Evolutionary conservation across 2,888 invertebrate species (phyloP).

Genomic region (Agrotis clavis): DNA sequence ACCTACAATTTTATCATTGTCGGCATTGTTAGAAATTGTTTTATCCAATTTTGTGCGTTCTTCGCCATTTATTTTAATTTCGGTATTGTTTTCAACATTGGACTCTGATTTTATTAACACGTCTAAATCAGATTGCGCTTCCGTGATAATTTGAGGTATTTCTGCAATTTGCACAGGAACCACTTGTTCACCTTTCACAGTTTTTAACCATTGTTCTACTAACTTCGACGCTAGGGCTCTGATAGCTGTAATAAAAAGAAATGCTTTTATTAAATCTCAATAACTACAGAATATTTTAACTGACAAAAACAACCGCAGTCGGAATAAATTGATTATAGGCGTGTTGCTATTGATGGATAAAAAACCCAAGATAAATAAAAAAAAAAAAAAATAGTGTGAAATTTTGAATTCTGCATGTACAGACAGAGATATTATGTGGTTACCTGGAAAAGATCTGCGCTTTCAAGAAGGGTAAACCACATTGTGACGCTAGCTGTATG

Average conservation of each 20-base stretch:
- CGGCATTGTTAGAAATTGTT: slow-evolving; percentile 11
- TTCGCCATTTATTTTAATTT: slow-evolving; percentile 48
- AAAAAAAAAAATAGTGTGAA: no score
- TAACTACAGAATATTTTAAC: background rate
- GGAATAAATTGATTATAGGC: background rate
- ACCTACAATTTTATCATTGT: slow-evolving; percentile 32
- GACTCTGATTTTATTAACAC: slow-evolving; percentile 59
- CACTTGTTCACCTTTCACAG: slow-evolving; percentile 95
- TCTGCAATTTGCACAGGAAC: slow-evolving; percentile 82
- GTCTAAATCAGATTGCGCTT: slow-evolving; percentile 74
- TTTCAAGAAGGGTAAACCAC: no score
- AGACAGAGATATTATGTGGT: no score
- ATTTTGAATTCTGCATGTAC: no score
- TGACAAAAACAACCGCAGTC: background rate
- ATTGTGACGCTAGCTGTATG: no score
- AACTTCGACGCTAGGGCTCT: slow-evolving; percentile 94
- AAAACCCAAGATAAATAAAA: no score
- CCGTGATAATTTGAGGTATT: slow-evolving; percentile 82
- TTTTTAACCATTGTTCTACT: slow-evolving; percentile 97
- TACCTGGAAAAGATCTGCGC: no score
- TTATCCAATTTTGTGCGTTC: slow-evolving; percentile 46
- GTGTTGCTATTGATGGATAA: background rate
- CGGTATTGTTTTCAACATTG: slow-evolving; percentile 29
- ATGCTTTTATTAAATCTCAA: slow-evolving; percentile 18
- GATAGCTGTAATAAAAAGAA: slow-evolving; percentile 92